Base-by-base conservation (phyloP, 2,113 vertebrate species). In the Cyphomyrus plagiostoma region DNA sequence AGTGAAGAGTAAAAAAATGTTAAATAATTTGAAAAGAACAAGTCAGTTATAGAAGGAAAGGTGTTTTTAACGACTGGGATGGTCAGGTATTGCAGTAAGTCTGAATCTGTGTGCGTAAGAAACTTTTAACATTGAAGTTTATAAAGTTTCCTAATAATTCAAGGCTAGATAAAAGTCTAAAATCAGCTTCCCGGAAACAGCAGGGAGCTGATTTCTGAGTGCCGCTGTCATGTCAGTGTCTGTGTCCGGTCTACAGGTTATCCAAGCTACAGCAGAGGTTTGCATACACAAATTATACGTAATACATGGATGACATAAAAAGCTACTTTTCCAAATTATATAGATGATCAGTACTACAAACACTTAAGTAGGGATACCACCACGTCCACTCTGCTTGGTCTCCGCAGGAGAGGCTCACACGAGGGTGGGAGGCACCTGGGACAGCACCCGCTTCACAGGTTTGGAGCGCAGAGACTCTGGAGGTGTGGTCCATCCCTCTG, bases 251-350 rank as follows among this genome's bases (percentile, higher is more conserved):
- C 35, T 80, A 80, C 74, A 19, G 74, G 74, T 42, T 39, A 80
- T 80, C 35, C 74, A 42, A 80, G 74, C 74, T 39, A 80, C n/a
- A 42, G 35, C 15, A 42, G 74, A 80, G 30, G 30, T 80, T 42
- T 80, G 35, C 74, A 30, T 46, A 85, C 53, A 85, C 53, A 46
- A 89, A 85, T 26, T 39, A 86, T 86, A 86, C 48, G 15, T 26
- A 86, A 84, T 11, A 48, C 4, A 86, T 86, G 48, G 10, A 30
- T 13, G 48, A 49, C 49, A 26, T 70, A 62, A 39, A 74, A 80
- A n/a, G 35, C 48, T 26, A 23, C 23, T 8, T 62, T 87, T 77
- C 53, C 86, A 87, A 90, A 87, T 66, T 87, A 77, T 84, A 50
- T 26, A 45, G 48, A 80, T 21, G 13, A 62, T 77, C 84, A 39